phyloP scores from a whole-genome alignment of 2,797 vertebrate species.

The Fistularia tabacaria region DNA sequence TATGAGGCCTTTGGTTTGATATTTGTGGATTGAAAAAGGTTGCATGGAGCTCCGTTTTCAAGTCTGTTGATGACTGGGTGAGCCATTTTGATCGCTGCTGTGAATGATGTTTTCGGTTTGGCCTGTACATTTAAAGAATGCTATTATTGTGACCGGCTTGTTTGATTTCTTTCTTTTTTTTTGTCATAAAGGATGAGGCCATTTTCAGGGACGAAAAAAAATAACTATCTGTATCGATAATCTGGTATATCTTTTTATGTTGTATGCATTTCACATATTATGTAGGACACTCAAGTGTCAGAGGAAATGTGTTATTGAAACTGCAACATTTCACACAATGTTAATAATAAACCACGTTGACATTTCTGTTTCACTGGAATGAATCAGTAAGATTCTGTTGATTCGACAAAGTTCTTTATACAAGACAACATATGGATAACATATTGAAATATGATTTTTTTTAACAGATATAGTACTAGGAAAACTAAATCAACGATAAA shows the following conservation, averaged over 20 bases:
- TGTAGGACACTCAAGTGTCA: not conserved
- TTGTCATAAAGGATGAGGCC: not conserved
- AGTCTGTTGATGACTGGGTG: constrained; percentile 7
- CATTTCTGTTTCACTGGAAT: not conserved
- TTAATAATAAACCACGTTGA: not conserved
- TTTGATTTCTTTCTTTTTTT: no score
- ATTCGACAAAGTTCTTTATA: no score
- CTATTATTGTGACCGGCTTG: no score
- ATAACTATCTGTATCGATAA: constrained; percentile 1
- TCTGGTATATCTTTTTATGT: constrained; percentile 7
- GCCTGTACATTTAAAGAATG: no score
- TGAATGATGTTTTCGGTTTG: not conserved
- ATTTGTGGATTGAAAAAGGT: no score
- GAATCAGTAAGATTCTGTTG: no score
- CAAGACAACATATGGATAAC: no score
- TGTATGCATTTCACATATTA: constrained; percentile 5
- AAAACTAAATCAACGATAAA: constrained; percentile 1
- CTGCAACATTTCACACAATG: not conserved
- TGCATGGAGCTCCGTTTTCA: no score
- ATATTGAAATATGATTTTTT: no score
- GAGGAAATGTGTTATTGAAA: no score
- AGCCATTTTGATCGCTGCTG: constrained; percentile 14
- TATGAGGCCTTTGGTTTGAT: constrained; percentile 45
- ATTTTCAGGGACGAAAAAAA: constrained; percentile 34
- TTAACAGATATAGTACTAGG: not conserved